These are phyloP conservation scores for Alloscopus bannaensis DNA, from an alignment of 2,888 invertebrate species.

Conservation along the genomic window DNA sequence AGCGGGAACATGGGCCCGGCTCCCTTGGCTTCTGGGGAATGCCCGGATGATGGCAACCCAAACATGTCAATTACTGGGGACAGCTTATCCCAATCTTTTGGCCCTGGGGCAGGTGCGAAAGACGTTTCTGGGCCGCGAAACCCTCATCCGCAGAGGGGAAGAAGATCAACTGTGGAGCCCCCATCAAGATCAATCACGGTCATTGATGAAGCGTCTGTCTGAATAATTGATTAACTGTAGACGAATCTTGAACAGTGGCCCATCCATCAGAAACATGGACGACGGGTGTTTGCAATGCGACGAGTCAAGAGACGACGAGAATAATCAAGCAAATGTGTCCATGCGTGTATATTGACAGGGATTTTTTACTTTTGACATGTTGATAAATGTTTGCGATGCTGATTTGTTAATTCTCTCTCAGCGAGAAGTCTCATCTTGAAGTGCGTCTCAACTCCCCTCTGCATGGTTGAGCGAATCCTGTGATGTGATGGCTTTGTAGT, in stretches of 20 bases:
- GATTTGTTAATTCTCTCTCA: slow-evolving; percentile 57
- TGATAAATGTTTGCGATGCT: slow-evolving; percentile 58
- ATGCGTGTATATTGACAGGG: slow-evolving; percentile 21
- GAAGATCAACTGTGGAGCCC: slow-evolving; percentile 74
- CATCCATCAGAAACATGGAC: too few species aligned
- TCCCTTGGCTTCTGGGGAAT: slow-evolving; percentile 53
- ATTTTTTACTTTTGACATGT: slow-evolving; percentile 56
- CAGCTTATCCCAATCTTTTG: slow-evolving; percentile 16
- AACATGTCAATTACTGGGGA: slow-evolving; percentile 21
- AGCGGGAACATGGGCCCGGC: slow-evolving; percentile 22
- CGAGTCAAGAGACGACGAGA: not conserved
- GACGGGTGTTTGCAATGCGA: too few species aligned
- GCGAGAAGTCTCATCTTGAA: slow-evolving; percentile 34
- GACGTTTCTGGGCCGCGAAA: slow-evolving; percentile 61
- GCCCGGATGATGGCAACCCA: slow-evolving; percentile 46
- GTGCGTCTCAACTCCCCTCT: slow-evolving; percentile 18
- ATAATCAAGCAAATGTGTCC: not conserved
- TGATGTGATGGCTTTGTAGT: slow-evolving; percentile 35
- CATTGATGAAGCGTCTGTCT: slow-evolving; percentile 83
- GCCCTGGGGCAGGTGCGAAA: slow-evolving; percentile 44
- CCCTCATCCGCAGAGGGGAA: slow-evolving; percentile 46
- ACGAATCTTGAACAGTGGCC: too few species aligned
- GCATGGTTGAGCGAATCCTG: not conserved
- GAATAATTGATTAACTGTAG: slow-evolving; percentile 49
- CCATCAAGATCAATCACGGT: slow-evolving; percentile 83